Evolutionary conservation across 2,113 vertebrate species (phyloP).

Genomic region (Macheiramphus alcinus): DNA sequence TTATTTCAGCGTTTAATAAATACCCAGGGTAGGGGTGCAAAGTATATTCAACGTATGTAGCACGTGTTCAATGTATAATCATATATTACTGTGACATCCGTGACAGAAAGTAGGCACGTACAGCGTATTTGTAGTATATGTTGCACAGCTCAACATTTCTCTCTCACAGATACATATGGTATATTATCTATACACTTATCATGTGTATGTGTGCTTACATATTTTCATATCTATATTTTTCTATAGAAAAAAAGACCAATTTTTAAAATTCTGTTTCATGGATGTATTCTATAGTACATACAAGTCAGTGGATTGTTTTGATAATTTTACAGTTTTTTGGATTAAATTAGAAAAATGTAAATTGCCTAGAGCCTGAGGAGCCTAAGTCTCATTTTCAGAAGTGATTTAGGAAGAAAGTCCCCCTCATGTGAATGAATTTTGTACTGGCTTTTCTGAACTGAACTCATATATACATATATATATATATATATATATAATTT

Average conservation of each 20-base stretch:
- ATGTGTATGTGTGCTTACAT: background rate
- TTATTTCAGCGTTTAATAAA: background rate
- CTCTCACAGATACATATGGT: background rate
- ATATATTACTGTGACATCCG: background rate
- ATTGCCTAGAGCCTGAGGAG: background rate
- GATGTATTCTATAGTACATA: background rate
- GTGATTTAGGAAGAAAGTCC: background rate
- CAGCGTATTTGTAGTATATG: background rate
- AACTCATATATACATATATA: background rate
- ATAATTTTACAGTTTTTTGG: background rate
- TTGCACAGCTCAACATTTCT: background rate
- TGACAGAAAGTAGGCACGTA: background rate
- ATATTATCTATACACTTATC: background rate
- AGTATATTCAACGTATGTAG: background rate
- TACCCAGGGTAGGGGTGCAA: background rate
- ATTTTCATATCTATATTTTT: background rate
- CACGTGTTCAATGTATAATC: background rate
- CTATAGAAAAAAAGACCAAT: background rate
- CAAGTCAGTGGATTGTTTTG: background rate
- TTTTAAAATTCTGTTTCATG: background rate
- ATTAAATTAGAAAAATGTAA: background rate
- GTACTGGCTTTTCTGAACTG: background rate
- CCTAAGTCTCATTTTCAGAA: background rate
- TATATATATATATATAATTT: background rate
- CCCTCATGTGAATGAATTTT: background rate